A percentile compares a stretch with the other conserved stretches of the same genome.
Evolutionary conservation across 2,888 invertebrate genomes (phyloP).

Genomic region (Rhabditophanes sp.): DNA sequence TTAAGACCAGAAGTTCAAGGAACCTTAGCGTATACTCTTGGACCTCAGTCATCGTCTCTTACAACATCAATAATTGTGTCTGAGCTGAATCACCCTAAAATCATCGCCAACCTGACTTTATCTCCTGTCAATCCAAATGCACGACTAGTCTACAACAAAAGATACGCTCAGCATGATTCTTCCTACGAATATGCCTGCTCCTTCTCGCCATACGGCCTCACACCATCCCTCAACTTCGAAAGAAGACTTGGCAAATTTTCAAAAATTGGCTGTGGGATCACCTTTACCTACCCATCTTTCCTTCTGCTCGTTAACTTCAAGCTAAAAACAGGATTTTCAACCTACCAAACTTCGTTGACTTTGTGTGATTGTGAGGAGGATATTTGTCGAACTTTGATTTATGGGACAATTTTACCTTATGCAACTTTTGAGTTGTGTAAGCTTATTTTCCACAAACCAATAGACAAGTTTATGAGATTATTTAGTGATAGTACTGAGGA

Average conservation of each 20-base stretch:
- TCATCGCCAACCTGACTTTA: conserved; percentile 29
- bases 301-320: conserved; percentile 28
- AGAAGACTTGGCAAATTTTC: conserved; percentile 27
- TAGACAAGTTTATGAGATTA: conserved; percentile 6
- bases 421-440: conserved; percentile 15
- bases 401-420: conserved; percentile 29
- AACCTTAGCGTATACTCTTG: conserved; percentile 16
- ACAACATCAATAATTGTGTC: conserved; percentile 34
- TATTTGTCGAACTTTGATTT: conserved; percentile 24
- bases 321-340: conserved; percentile 26
- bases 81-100: conserved; percentile 37
- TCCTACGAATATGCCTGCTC: conserved; percentile 9
- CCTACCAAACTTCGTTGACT: conserved; percentile 35
- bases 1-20: conserved; percentile 33
- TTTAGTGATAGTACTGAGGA: conserved; percentile 7
- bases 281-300: conserved; percentile 29
- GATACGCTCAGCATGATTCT: conserved; percentile 22
- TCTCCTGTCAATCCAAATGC: conserved; percentile 29
- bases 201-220: conserved; percentile 14
- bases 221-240: conserved; percentile 29
- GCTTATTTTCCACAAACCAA: conserved; percentile 7
- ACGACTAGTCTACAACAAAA: conserved; percentile 23
- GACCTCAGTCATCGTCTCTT: conserved; percentile 10
- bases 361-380: conserved; percentile 40
- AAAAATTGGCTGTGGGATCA: conserved; percentile 21